Conservation (phyloP, 2,888 invertebrate species). For the Eupithecia inturbata region DNA sequence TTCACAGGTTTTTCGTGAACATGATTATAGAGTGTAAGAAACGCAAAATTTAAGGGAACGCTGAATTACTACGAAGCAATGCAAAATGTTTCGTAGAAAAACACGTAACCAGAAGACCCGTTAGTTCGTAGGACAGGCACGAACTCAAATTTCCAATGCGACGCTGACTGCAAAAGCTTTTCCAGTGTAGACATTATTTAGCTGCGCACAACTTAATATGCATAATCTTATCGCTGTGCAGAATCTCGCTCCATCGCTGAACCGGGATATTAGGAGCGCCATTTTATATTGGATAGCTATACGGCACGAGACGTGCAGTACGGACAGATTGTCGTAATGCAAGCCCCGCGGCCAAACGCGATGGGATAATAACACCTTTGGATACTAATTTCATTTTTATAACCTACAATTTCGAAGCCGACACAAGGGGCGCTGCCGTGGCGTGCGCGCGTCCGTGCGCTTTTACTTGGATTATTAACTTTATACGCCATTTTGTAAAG, state of each 20-base stretch:
- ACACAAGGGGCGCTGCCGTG: constrained; percentile 84
- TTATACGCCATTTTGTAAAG: constrained; percentile 83
- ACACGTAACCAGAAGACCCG: constrained; percentile 50
- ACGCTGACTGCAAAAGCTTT: constrained; percentile 69
- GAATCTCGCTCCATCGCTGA: constrained; percentile 81
- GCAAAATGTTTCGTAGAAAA: constrained; percentile 65
- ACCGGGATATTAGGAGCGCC: constrained; percentile 84
- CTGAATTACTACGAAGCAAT: constrained; percentile 44
- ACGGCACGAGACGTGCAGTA: constrained; percentile 84
- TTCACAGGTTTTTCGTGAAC: constrained; percentile 23
- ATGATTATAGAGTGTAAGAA: constrained; percentile 26
- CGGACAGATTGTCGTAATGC: constrained; percentile 85
- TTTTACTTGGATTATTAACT: constrained; percentile 83
- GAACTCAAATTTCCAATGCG: constrained; percentile 73
- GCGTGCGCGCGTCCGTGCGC: constrained; percentile 79
- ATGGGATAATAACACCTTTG: constrained; percentile 85
- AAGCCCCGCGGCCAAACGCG: constrained; percentile 83
- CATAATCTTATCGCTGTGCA: constrained; percentile 83
- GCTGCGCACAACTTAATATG: constrained; percentile 83
- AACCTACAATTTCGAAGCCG: constrained; percentile 84
- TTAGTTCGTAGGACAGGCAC: constrained; percentile 63
- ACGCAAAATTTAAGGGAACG: constrained; percentile 24
- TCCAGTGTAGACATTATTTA: constrained; percentile 82
- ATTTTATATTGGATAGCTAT: constrained; percentile 84
- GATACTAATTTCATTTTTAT: constrained; percentile 85